Base-by-base conservation (phyloP, 2,888 invertebrate genomes). In the Drosophila mayaguana region DNA sequence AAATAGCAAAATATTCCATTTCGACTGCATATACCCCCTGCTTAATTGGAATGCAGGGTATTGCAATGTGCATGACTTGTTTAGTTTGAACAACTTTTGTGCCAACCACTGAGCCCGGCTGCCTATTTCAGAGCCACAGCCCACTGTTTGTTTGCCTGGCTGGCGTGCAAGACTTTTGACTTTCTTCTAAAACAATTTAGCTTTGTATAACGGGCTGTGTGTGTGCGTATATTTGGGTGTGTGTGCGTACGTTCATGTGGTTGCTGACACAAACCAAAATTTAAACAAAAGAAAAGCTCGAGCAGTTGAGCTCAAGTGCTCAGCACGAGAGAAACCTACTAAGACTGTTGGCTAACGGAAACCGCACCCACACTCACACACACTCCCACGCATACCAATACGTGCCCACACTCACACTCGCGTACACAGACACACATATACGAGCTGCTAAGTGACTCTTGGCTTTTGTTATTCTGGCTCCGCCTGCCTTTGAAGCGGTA, bases 281-380 rank as follows among this genome's bases (percentile, higher is more conserved):
- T 87, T 89, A 89, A 89, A 88, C 86, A 87, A 89, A 88, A 87
- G 83, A 80, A 88, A 71, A 83, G 80, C 88, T 71, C 63, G 43
- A 80, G 80, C 76, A 59, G 63, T 77, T 84, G 78, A 78, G 65
- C 82, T 80, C 80, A 72, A 85, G 81, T 81, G 74, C 81, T 83
- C 83, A 83, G 77, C 81, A 69, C 75, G 88, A 83, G 89, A 89
- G 76, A 85, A 87, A 80, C 75, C 77, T 72, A 73, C 82, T 72
- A 70, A 74, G 81, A 81, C 78, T 88, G 90, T 88, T 89, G 83
- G 87, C 90, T 83, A 89, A 90, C 90, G 90, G 90, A 89, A 88
- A 86, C 88, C 88, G 80, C 82, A 88, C 81, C 80, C 72, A 81
- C 81, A 75, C 83, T 55, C 63, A 73, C 36, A 62, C 55, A 32